Conservation (phyloP, 2,888 invertebrate genomes). For the Tetranychus piercei region DNA sequence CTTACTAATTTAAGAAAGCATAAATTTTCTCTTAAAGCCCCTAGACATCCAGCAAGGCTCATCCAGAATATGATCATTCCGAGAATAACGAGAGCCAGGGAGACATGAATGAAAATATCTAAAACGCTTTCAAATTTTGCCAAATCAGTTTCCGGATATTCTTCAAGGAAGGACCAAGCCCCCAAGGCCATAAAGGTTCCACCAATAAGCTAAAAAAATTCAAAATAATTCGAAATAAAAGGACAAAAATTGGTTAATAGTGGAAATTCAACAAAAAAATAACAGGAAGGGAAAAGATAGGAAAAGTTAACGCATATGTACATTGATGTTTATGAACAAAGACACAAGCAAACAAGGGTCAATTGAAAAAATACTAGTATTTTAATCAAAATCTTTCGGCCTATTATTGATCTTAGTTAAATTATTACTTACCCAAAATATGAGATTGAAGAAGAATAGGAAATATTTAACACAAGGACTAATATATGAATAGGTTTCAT, state of each 20-base stretch:
- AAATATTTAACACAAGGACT: slow-evolving; percentile 73
- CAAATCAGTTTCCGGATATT: slow-evolving; percentile 61
- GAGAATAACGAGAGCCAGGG: slow-evolving; percentile 68
- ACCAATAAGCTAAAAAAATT: slow-evolving; percentile 50
- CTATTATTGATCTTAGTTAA: neutral
- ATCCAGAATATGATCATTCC: slow-evolving; percentile 79
- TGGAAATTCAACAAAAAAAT: neutral
- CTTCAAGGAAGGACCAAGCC: slow-evolving; percentile 74
- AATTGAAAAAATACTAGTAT: neutral
- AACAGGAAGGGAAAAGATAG: neutral
- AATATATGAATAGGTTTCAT: slow-evolving; percentile 39
- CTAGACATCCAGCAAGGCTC: slow-evolving; percentile 81
- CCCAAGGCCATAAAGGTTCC: slow-evolving; percentile 68
- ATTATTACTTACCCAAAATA: slow-evolving; percentile 59
- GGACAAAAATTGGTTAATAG: neutral
- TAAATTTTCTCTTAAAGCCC: slow-evolving; percentile 72
- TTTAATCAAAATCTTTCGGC: neutral
- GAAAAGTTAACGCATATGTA: slow-evolving; percentile 8
- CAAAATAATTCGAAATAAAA: slow-evolving; percentile 9
- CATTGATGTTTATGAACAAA: neutral
- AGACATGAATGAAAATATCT: slow-evolving; percentile 66
- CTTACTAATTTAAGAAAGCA: slow-evolving; percentile 74
- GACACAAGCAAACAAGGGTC: neutral
- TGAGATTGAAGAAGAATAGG: slow-evolving; percentile 68
- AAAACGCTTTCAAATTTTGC: slow-evolving; percentile 60